Evolutionary conservation across 2,888 invertebrate species (phyloP).

Genomic region (Oscheius myriophilus): DNA sequence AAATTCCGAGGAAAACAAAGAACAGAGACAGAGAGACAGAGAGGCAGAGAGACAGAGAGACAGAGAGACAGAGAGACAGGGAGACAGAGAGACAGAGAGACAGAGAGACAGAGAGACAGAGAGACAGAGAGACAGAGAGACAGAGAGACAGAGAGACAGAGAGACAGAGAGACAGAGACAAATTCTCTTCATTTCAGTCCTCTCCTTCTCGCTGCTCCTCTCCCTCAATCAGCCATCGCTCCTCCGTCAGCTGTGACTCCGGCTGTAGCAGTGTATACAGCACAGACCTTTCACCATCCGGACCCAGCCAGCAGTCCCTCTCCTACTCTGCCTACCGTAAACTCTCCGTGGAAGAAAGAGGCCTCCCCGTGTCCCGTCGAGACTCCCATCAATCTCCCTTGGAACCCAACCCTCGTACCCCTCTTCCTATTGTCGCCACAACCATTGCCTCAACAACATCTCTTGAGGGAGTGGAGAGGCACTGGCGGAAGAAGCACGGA

Average conservation of each 20-base stretch:
- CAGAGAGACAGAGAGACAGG: too few relatives aligned
- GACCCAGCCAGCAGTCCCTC: slow-evolving; percentile 33
- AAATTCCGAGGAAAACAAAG: too few relatives aligned
- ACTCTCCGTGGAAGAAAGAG: slow-evolving; percentile 40
- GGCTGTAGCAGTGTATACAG: slow-evolving; percentile 31
- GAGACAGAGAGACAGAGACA: not conserved
- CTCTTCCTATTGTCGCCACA: slow-evolving; percentile 30
- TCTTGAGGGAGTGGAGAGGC: slow-evolving; percentile 21
- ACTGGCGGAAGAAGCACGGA: slow-evolving; percentile 26
- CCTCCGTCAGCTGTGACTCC: slow-evolving; percentile 32
- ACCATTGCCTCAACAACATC: slow-evolving; percentile 32
- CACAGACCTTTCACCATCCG: slow-evolving; percentile 2
- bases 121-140: slow-evolving; percentile 1
- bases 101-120: not conserved
- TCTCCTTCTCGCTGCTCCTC: slow-evolving; percentile 29
- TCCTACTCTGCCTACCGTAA: slow-evolving; percentile 50
- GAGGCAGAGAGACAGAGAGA: too few relatives aligned
- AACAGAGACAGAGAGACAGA: too few relatives aligned
- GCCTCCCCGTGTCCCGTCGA: slow-evolving; percentile 13
- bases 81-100: too few relatives aligned
- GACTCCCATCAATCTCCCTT: slow-evolving; percentile 29
- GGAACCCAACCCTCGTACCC: slow-evolving; percentile 23
- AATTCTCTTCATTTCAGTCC: slow-evolving; percentile 16
- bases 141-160: too few relatives aligned
- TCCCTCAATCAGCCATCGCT: slow-evolving; percentile 30